Percentiles rank a stretch among this genome's conserved stretches.
Evolutionary conservation across 1,140 invertebrate species (phyloP).

Genomic region (Heterodera schachtii): DNA sequence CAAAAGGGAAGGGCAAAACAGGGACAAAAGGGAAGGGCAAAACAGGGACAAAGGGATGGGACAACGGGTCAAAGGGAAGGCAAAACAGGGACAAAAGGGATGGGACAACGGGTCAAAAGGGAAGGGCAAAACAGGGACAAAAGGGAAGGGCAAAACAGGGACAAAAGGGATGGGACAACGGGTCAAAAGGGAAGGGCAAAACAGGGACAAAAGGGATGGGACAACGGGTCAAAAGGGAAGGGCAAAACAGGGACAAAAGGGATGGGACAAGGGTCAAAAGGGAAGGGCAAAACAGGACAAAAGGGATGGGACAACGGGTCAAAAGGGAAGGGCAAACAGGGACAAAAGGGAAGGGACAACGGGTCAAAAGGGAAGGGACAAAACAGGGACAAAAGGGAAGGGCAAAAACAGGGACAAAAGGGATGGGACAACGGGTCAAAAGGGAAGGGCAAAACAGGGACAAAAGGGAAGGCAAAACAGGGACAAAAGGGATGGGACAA

Average conservation of each 20-base stretch:
- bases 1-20: too few species aligned
- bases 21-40: background rate
- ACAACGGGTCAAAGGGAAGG: too few species aligned
- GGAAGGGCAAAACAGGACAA: background rate
- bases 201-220: background rate
- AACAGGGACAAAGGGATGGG: background rate
- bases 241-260: background rate
- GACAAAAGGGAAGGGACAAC: background rate
- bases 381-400: too few species aligned
- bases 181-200: background rate
- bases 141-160: too few species aligned
- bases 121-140: too few species aligned
- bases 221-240: background rate
- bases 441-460: too few species aligned
- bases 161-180: background rate
- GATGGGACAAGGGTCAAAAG: conserved; percentile 5
- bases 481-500: conserved; percentile 4
- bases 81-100: background rate
- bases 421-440: conserved; percentile 3
- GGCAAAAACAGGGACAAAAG: background rate
- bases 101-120: background rate
- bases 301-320: conserved; percentile 6
- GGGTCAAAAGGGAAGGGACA: background rate
- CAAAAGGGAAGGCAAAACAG: too few species aligned
- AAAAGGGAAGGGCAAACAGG: too few species aligned